Base-by-base conservation (phyloP, 2,888 invertebrate genomes). In the Pheosia gnoma region DNA sequence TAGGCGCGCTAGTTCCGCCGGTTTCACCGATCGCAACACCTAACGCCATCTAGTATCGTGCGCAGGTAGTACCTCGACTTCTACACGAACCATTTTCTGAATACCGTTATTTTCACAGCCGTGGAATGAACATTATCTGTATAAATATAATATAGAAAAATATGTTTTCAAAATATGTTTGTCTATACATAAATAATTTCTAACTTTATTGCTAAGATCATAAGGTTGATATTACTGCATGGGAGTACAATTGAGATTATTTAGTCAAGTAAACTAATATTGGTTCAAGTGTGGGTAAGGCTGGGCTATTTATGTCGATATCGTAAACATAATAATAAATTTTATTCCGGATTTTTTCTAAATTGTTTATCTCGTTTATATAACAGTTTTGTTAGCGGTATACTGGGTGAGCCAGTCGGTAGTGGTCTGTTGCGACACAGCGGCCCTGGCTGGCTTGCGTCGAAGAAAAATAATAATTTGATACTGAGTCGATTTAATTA, bases 41-140 rank as follows among this genome's bases (percentile, higher is more conserved):
- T 69, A 79, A 47, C 82, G 86, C 84, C 88, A 87, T 85, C 88
- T 88, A 37, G 75, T 68, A 60, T 47, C 54, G 8, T 2, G 25
- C 7, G 7, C 8, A 0, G 4, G 67, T 74, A 83, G n/a, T 4
- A 39, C 11, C 39, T 55, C 55, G 7, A 39, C 55, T 55, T n/a
- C 39, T 13, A 55, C n/a, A 57, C 47, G 39, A 68, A 61, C 60
- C 54, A 58, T 62, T 10, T 57, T 53, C 25, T 55, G 52, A 37
- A 56, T 58, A 62, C 66, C 57, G 66, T 66, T 74, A 70, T 67
- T 68, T 67, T 68, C 59, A 66, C 61, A 63, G 59, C 58, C 55
- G 62, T 52, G 58, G 58, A 68, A 65, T 5, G 11, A 61, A 65
- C 66, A 68, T 61, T 65, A 61, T 67, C 54, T 53, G 49, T 59